phyloP scores from a whole-genome alignment of 2,113 vertebrate species.

The Polypterus senegalus region DNA sequence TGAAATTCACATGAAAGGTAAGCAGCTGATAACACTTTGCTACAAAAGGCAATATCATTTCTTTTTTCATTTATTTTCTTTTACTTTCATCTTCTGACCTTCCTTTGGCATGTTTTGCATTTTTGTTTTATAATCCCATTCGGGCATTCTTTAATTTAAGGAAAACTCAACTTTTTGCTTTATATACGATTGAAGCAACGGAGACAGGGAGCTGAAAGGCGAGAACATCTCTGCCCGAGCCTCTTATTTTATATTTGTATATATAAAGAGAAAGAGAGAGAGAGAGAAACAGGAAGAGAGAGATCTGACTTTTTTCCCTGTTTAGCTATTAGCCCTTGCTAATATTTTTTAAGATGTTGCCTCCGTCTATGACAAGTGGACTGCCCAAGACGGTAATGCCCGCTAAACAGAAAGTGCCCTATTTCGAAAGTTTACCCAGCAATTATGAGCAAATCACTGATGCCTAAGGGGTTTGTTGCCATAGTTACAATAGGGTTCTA shows the following conservation, averaged over 20 bases:
- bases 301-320: too few species aligned
- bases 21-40: slow-evolving; percentile 52
- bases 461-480: slow-evolving; percentile 85
- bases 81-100: slow-evolving; percentile 25
- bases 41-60: slow-evolving; percentile 55
- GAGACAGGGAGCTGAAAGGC: background rate
- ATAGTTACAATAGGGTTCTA: slow-evolving; percentile 84
- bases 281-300: too few species aligned
- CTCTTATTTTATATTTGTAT: background rate
- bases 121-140: slow-evolving; percentile 17
- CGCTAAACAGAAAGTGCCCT: slow-evolving; percentile 14
- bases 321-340: too few species aligned
- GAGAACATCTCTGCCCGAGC: slow-evolving; percentile 5
- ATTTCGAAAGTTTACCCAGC: slow-evolving; percentile 45
- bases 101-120: slow-evolving; percentile 19
- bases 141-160: slow-evolving; percentile 1
- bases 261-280: too few species aligned
- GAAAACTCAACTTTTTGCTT: slow-evolving; percentile 14
- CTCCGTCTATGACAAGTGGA: background rate
- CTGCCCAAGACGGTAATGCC: slow-evolving; percentile 19
- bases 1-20: slow-evolving; percentile 64
- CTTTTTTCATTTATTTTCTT: slow-evolving; percentile 17
- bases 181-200: slow-evolving; percentile 10
- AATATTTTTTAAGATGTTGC: too few species aligned
- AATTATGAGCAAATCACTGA: slow-evolving; percentile 69